Base-by-base conservation (phyloP, 2,113 vertebrate species). In the Lepus timidus region DNA sequence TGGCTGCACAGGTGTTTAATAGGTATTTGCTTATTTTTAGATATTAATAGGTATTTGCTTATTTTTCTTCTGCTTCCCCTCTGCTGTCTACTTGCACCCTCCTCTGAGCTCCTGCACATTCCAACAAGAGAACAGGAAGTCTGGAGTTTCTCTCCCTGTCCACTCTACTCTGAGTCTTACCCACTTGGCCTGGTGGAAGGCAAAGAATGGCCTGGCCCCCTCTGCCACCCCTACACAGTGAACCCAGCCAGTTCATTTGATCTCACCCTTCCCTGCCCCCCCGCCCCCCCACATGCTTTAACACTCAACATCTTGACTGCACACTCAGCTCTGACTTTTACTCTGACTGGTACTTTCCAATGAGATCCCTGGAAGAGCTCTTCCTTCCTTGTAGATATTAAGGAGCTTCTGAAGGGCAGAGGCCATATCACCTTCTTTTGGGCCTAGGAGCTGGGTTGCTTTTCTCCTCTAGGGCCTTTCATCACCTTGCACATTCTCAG, bases 71-170 rank as follows among this genome's bases (percentile, higher is more conserved):
- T 52, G 16, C 31, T 74, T 71, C 68, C 64, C 31, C 33, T 33
- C 58, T 89, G 55, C 52, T 49, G 25, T 85, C 19, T 31, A 31
- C 39, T 62, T 29, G 16, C 82, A 51, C 81, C 61, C 79, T 94
- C 27, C 33, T 4, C 52, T 49, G 58, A 67, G 49, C 39, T 76
- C 71, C 31, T 91, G 71, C 3, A 67, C 29, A 83, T 92, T 94
- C 76, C 88, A 95, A 74, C 80, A 44, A 91, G 52, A 91, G 68
- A 68, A 95, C 81, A 95, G 92, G 76, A 96, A 95, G 49, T 87
- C 89, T 97, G 91, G 76, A 44, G 23, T 94, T 96, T 95, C 85
- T 94, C 95, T 80, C 65, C 31, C 17, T 33, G 4, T 85, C 44
- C 16, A 19, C 29, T 88, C 51, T n/a, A 29, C 71, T 25, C 51